Base-by-base conservation (phyloP, 2,888 invertebrate species). In the Caenorhabditis imperialis region DNA sequence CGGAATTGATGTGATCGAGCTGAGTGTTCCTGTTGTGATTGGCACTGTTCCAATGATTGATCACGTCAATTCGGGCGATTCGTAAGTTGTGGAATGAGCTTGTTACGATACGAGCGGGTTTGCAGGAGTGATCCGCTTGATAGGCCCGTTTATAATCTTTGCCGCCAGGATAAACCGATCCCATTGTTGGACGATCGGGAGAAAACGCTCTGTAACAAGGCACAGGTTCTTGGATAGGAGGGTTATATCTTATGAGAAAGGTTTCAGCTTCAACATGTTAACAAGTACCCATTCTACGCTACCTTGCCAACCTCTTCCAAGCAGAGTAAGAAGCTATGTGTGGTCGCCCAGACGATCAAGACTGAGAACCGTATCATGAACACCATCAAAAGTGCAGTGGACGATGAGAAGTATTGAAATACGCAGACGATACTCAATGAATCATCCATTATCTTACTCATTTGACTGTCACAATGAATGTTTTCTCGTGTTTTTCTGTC, bases 221-320 rank as follows among this genome's bases (percentile, higher is more conserved):
- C 78, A 20, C 77, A 78, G 73, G 82, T 81, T 12, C 1, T 8
- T 18, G 12, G 44, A 12, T 50, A 14, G 16, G 40, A 44, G 7
- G 44, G 14, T n/a, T 25, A 14, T 42, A 12, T 10, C 16, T 3
- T n/a, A 60, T 20, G 69, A 23, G 40, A 51, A 8, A 16, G n/a
- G 51, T 57, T 69, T 38, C 72, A 84, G 82, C 47, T 83, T 51
- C 81, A 74, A 57, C 79, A 75, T 60, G 71, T 82, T 0, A 84
- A 84, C 72, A 81, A 79, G 54, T 84, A 84, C 54, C 85, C 85
- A 16, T 81, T 82, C 58, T 84, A 74, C 48, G 67, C 81, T 18
- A 81, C 84, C 40, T 70, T 85, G 23, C 78, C 82, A 22, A 83
- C 84, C 1, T 84, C 84, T 16, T 79, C 81, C 8, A 85, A 85